phyloP scores from a whole-genome alignment of 2,888 invertebrate genomes.

The Erebia palarica region DNA sequence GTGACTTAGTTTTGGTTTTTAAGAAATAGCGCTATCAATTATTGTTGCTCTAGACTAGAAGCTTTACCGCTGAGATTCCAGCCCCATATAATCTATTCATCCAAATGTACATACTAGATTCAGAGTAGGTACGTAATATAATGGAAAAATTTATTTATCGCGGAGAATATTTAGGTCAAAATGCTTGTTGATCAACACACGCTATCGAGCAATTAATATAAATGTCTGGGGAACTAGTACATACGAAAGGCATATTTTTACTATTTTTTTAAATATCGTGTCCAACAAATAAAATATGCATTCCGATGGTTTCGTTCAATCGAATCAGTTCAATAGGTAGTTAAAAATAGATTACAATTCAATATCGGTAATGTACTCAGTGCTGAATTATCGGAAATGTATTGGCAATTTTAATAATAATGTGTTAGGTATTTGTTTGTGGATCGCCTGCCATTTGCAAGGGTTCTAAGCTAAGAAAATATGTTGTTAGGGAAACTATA shows the following conservation, averaged over 20 bases:
- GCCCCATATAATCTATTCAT: constrained; percentile 9
- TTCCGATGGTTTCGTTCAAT: background rate
- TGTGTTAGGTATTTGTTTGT: too few species aligned
- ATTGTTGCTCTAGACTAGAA: background rate
- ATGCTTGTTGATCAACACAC: constrained; percentile 31
- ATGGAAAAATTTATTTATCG: constrained; percentile 25
- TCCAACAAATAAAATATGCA: constrained; percentile 2
- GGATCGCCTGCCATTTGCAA: too few species aligned
- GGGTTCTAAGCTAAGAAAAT: too few species aligned
- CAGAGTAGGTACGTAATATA: constrained; percentile 17
- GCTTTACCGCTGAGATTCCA: constrained; percentile 3
- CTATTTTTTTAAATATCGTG: constrained; percentile 22
- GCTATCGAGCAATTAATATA: constrained; percentile 32
- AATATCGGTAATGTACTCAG: background rate
- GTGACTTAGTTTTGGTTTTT: background rate
- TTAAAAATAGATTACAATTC: constrained; percentile 4
- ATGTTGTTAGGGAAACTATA: too few species aligned
- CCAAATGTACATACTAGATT: constrained; percentile 13
- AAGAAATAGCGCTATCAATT: background rate
- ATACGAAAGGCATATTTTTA: constrained; percentile 23
- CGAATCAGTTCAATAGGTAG: background rate
- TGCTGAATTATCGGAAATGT: too few species aligned
- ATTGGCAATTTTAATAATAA: too few species aligned
- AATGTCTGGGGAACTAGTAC: constrained; percentile 24
- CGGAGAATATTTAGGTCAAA: constrained; percentile 26